These are phyloP conservation scores for Sphecodes monilicornis DNA, from an alignment of 2,888 invertebrate genomes.

Conservation along the genomic window DNA sequence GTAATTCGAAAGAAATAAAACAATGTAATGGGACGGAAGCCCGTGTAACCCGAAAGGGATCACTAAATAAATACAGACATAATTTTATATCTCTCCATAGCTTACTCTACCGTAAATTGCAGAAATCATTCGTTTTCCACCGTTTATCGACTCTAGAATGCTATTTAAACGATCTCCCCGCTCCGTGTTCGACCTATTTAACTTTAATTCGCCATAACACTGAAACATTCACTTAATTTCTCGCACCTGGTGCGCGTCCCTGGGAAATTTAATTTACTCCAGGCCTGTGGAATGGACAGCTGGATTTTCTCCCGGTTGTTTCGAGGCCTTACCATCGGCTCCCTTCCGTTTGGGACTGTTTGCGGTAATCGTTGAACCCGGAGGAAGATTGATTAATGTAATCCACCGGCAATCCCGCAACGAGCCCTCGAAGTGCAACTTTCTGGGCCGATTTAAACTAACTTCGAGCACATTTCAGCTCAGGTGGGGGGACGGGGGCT, in stretches of 20 bases:
- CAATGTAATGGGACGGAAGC: no score
- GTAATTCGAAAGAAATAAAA: no score
- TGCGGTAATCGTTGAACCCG: background rate
- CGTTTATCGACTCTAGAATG: no score
- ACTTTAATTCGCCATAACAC: no score
- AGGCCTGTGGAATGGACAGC: background rate
- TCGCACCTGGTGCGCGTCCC: background rate
- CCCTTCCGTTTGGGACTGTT: background rate
- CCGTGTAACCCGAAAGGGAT: no score
- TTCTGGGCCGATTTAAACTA: constrained; percentile 24
- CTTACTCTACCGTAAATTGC: no score
- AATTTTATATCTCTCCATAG: no score
- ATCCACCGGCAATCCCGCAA: background rate
- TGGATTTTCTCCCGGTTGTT: background rate
- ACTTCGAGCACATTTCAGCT: constrained; percentile 19
- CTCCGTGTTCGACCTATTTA: no score
- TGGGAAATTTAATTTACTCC: background rate
- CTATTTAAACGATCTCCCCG: no score
- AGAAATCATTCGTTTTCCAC: no score
- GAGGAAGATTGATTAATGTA: constrained; percentile 31
- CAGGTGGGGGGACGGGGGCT: background rate
- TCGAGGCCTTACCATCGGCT: background rate
- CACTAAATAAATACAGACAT: no score
- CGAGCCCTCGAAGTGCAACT: constrained; percentile 20
- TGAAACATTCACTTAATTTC: no score